A percentile compares a stretch with the other conserved stretches of the same genome.
Conservation (phyloP, 2,888 invertebrate species). For the Acronicta psi region DNA sequence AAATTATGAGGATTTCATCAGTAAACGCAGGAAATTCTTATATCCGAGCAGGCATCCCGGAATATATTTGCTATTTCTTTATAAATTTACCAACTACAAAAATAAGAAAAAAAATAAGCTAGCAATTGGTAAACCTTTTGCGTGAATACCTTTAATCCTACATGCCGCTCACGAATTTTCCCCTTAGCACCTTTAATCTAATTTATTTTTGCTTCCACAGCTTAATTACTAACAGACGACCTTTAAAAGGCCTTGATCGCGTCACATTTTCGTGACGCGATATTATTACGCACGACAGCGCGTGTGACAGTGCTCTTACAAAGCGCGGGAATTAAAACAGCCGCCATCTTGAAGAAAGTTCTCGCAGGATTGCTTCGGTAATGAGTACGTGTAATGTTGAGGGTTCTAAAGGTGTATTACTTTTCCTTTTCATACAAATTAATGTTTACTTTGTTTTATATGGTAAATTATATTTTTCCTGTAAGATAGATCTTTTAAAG, state of each 20-base stretch:
- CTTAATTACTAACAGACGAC: conserved; percentile 48
- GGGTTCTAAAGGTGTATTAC: not conserved
- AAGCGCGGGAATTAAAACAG: conserved; percentile 71
- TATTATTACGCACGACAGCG: conserved; percentile 47
- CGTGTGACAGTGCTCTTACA: conserved; percentile 45
- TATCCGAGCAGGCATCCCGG: too few relatives aligned
- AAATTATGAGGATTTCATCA: too few relatives aligned
- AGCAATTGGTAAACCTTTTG: conserved; percentile 23
- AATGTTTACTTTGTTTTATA: conserved; percentile 1
- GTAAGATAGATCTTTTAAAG: too few relatives aligned
- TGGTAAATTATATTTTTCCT: too few relatives aligned
- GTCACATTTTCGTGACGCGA: conserved; percentile 37
- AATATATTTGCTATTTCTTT: too few relatives aligned
- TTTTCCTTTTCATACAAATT: conserved; percentile 5
- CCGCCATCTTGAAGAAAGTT: conserved; percentile 74
- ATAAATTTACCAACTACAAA: too few relatives aligned
- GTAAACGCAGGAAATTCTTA: too few relatives aligned
- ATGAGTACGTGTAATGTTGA: conserved; percentile 68
- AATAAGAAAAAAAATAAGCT: too few relatives aligned
- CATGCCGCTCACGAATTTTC: conserved; percentile 23
- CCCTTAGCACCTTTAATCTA: conserved; percentile 39
- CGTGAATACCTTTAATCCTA: conserved; percentile 39
- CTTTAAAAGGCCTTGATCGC: conserved; percentile 43
- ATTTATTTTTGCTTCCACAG: conserved; percentile 40
- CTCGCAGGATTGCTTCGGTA: conserved; percentile 68